Evolutionary conservation across 2,797 vertebrate species (phyloP).

Genomic region (Poecilia velifera): DNA sequence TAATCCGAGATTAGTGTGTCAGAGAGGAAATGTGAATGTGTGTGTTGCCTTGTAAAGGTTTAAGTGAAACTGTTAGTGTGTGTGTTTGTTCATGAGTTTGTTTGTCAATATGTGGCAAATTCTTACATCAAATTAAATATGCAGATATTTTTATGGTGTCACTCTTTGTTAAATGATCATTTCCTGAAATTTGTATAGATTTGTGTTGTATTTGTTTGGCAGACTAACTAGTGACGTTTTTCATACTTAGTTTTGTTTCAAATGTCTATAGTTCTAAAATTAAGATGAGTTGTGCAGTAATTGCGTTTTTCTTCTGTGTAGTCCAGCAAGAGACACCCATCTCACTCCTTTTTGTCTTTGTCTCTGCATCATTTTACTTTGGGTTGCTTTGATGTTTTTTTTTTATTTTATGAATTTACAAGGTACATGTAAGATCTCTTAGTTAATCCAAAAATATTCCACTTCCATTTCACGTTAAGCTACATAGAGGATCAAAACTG

Average conservation of each 20-base stretch:
- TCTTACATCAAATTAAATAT: slow-evolving; percentile 8
- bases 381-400: background rate
- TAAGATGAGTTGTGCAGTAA: background rate
- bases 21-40: slow-evolving; percentile 36
- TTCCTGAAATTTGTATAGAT: background rate
- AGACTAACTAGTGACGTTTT: background rate
- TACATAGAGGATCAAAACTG: background rate
- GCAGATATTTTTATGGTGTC: slow-evolving; percentile 8
- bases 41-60: slow-evolving; percentile 18
- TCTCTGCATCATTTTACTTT: slow-evolving; percentile 6
- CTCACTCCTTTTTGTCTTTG: background rate
- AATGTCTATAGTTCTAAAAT: background rate
- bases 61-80: slow-evolving; percentile 4
- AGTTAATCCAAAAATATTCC: background rate
- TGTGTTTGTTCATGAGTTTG: background rate
- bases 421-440: background rate
- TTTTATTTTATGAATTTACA: background rate
- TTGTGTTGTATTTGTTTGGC: background rate
- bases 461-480: background rate
- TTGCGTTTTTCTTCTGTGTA: background rate
- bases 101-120: slow-evolving; percentile 11
- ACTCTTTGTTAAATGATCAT: slow-evolving; percentile 6
- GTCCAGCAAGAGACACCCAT: background rate
- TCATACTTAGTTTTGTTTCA: background rate
- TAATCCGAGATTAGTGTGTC: slow-evolving; percentile 75